These are phyloP conservation scores for Uria lomvia DNA, from an alignment of 2,113 vertebrate species.

Conservation along the genomic window DNA sequence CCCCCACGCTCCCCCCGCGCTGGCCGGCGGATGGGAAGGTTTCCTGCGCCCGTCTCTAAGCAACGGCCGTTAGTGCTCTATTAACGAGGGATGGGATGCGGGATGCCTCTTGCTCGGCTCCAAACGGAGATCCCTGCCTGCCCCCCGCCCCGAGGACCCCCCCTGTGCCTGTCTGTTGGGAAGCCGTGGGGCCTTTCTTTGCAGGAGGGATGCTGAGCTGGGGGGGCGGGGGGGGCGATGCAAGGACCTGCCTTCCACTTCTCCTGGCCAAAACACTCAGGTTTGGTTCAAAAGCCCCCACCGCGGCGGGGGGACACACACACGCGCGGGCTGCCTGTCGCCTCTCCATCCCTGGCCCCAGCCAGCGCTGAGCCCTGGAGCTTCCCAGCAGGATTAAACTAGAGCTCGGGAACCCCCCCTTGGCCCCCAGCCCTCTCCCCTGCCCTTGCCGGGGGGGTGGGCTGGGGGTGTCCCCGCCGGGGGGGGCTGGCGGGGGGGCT, in stretches of 20 bases:
- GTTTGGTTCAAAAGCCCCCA: background rate
- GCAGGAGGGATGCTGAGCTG: background rate
- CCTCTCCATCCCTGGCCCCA: background rate
- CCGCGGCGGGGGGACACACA: background rate
- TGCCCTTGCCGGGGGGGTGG: background rate
- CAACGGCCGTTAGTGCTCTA: background rate
- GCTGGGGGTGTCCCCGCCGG: background rate
- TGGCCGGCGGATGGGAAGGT: background rate
- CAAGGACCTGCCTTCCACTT: background rate
- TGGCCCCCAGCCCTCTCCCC: background rate
- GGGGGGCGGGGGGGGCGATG: background rate
- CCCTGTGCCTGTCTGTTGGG: fast-evolving
- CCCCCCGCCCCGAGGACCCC: background rate
- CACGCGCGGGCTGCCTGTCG: background rate
- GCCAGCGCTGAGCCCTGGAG: background rate
- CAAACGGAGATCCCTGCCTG: background rate
- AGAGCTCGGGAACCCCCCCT: background rate
- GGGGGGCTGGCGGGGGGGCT: background rate
- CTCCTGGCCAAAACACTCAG: background rate
- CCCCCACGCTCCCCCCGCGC: background rate
- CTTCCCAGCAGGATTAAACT: constrained; percentile 33
- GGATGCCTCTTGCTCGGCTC: background rate
- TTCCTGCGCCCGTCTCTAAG: constrained; percentile 22
- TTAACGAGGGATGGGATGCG: background rate
- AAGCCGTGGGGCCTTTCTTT: background rate